Evolutionary conservation across 1,140 invertebrate species (phyloP), one percentile per base, ranked within the genome.

Genomic region (Carposina sasakii): DNA sequence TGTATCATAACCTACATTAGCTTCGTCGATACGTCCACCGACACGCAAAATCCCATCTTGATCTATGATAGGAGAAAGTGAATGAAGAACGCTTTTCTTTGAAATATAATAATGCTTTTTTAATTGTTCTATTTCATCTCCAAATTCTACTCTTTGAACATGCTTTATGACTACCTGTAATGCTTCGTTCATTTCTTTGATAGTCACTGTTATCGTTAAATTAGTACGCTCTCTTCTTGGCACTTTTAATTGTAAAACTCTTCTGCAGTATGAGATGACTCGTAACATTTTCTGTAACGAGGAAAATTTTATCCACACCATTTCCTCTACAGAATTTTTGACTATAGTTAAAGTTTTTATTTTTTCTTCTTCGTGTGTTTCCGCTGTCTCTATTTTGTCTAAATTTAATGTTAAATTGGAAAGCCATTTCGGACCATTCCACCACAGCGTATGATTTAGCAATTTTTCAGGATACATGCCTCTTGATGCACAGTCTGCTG

Each of bases 401-500:
- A 0, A 19, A 16, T 30, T n/a, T 6, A 26, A 39, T 12, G 26
- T 17, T 13, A 16, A 16, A 13, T 42, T 12, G 2, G 22, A 20
- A 1, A 42, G 16, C 40, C 40, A 42, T 15, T 28, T 20, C 2
- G 40, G 40, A 10, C 40, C 40, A 17, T 5, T 28, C 40, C 40
- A 42, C 44, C 30, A 46, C 6, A 46, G 26, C 2, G 17, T 3
- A n/a, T 46, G 44, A 10, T 17, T 16, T 20, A 46, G 3, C 15
- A 46, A 24, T 8, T 46, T 23, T 23, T 2, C 19, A 16, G 30
- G 16, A 2, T 4, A 9, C 16, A 46, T 16, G 13, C 44, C 44
- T 2, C 44, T 49, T 1, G 61, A 60, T 1, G 54, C 54, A 31
- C 48, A 60, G 39, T 63, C 51, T 13, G 59, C 58, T 4, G 62